Evolutionary conservation across 2,113 vertebrate genomes (phyloP).

Genomic region (Paralichthys olivaceus): DNA sequence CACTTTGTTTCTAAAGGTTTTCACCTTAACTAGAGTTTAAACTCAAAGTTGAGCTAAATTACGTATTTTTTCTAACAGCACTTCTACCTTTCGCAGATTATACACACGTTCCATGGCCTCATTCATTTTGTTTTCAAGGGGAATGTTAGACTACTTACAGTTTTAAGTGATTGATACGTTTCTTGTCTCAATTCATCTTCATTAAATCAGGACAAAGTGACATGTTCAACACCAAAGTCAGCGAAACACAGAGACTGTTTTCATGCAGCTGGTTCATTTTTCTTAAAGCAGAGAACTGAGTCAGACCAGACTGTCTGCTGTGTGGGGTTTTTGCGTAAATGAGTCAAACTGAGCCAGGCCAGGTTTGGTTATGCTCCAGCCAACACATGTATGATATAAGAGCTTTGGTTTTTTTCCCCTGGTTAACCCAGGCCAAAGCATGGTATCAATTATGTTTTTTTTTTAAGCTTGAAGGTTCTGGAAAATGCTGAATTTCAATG

Average conservation of each 20-base stretch:
- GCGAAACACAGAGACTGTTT: not conserved
- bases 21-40: conserved; percentile 7
- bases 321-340: conserved; percentile 43
- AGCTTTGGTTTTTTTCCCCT: conserved; percentile 23
- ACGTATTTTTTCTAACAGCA: conserved; percentile 14
- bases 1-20: conserved; percentile 17
- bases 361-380: conserved; percentile 38
- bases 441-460: conserved; percentile 39
- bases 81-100: conserved; percentile 14
- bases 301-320: conserved; percentile 29
- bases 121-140: conserved; percentile 17
- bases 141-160: conserved; percentile 7
- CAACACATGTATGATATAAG: conserved; percentile 40
- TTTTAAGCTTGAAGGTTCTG: conserved; percentile 2
- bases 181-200: conserved; percentile 25
- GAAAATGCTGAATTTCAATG: conserved; percentile 43
- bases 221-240: conserved; percentile 9
- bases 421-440: conserved; percentile 35
- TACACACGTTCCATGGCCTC: not conserved
- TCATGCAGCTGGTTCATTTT: conserved; percentile 21
- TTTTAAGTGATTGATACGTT: conserved; percentile 7
- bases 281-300: conserved; percentile 1
- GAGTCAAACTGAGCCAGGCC: conserved; percentile 30
- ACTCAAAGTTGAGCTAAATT: conserved; percentile 2
- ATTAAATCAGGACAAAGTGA: conserved; percentile 18